Base-by-base conservation (phyloP, 2,113 vertebrate species). In the Nerophis ophidion region DNA sequence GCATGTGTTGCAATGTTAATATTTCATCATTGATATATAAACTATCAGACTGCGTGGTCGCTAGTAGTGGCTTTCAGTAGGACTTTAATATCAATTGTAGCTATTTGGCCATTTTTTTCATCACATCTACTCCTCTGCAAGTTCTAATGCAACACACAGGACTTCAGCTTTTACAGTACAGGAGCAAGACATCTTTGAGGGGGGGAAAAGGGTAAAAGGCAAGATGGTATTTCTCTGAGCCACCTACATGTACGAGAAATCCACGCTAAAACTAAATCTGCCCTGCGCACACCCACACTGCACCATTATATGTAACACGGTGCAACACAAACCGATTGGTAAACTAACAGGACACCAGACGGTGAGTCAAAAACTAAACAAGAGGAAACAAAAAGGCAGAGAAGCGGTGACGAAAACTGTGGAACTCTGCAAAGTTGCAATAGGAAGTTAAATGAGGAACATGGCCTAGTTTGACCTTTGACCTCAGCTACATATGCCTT, bases 281-380 rank as follows among this genome's bases (percentile, higher is more conserved):
- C 75, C 71, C 75, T 57, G 56, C 57, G 57, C 65, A 80, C 77
- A 69, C 80, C 76, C 72, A 79, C 79, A 57, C 16, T 33, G 55
- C 62, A 70, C 44, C 67, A 63, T 71, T 70, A 62, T 33, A 46
- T 44, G 19, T 54, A 66, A 51, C 56, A 33, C 14, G n/a, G 14
- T 54, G 33, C 11, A 35, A 54, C 6, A 40, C 1, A n/a, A 36
- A 68, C 70, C 42, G 19, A 44, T 52, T 42, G 48, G 38, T 58
- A 52, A 64, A 60, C 44, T 10, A 51, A 53, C 57, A 57, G 68
- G 40, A 55, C 17, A 66, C 45, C 51, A 45, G 42, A 46, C 36
- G 60, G 0, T 4, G 17, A 59, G 38, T 48, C 16, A 56, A 46
- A 17, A 58, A 26, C 26, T 26, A 26, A 26, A 26, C 26, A 26